Conservation (phyloP, 2,888 invertebrate species). For the Operophtera brumata region DNA sequence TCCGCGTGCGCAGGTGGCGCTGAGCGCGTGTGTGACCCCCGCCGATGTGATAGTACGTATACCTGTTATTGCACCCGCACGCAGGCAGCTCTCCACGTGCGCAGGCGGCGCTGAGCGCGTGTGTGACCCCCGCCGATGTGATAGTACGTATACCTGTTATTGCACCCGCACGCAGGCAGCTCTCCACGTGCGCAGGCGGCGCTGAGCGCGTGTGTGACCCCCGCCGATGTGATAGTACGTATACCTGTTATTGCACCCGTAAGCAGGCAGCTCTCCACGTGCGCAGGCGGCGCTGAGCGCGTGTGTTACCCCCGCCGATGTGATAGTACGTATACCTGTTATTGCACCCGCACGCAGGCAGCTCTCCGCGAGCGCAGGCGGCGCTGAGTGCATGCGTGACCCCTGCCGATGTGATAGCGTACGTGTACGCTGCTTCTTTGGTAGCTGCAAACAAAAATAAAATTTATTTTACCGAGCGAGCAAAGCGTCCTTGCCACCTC, state of each 20-base stretch:
- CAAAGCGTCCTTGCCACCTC: too few species aligned
- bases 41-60: conserved; percentile 95
- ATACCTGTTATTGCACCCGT: conserved; percentile 87
- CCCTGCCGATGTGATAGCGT: conserved; percentile 96
- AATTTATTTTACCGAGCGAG: too few species aligned
- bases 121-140: conserved; percentile 95
- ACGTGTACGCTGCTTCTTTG: conserved; percentile 95
- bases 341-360: conserved; percentile 91
- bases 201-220: conserved; percentile 94
- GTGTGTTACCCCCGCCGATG: conserved; percentile 95
- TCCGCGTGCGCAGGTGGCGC: conserved; percentile 94
- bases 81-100: conserved; percentile 93
- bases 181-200: conserved; percentile 95
- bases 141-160: conserved; percentile 88
- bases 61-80: conserved; percentile 87
- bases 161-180: conserved; percentile 91
- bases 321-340: conserved; percentile 68
- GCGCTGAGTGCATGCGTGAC: conserved; percentile 94
- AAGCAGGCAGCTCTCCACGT: conserved; percentile 91
- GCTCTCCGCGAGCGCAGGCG: conserved; percentile 94
- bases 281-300: conserved; percentile 95
- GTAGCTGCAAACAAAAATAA: conserved; percentile 83
- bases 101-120: conserved; percentile 94
- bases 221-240: conserved; percentile 95
- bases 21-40: conserved; percentile 94